phyloP scores from a whole-genome alignment of 2,888 invertebrate species.

The Cecidostiba fungosa region DNA sequence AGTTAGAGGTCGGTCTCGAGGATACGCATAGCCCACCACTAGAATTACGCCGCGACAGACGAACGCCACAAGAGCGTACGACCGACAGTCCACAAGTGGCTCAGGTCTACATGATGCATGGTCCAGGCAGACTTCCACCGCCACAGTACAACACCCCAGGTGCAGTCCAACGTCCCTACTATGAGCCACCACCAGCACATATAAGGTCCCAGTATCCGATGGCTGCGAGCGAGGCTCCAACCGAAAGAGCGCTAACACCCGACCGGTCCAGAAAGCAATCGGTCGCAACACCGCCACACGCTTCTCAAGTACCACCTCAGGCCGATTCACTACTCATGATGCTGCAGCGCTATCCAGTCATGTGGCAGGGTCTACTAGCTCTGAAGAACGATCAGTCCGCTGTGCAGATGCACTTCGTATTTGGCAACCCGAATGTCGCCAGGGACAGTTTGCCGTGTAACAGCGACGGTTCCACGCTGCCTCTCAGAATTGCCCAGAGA shows the following conservation, averaged over 20 bases:
- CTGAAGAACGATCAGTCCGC: conserved; percentile 98
- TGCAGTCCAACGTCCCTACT: conserved; percentile 79
- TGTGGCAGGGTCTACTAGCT: conserved; percentile 98
- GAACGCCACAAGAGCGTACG: conserved; percentile 82
- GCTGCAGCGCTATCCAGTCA: conserved; percentile 95
- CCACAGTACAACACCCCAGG: conserved; percentile 75
- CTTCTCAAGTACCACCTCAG: conserved; percentile 88
- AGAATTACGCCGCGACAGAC: conserved; percentile 84
- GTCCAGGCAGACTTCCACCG: conserved; percentile 78
- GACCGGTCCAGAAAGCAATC: conserved; percentile 81
- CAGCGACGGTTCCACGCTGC: conserved; percentile 91
- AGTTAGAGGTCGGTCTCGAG: conserved; percentile 83
- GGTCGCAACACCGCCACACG: conserved; percentile 81
- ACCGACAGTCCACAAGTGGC: conserved; percentile 88
- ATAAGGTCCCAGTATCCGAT: conserved; percentile 78
- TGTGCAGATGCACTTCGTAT: conserved; percentile 99
- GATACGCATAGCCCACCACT: conserved; percentile 87
- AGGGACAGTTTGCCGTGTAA: conserved; percentile 93
- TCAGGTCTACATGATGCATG: conserved; percentile 84
- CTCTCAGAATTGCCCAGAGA: conserved; percentile 96
- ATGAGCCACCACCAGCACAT: conserved; percentile 85
- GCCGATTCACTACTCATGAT: conserved; percentile 91
- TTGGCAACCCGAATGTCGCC: conserved; percentile 95
- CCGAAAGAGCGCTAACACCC: conserved; percentile 81
- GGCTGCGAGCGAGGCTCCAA: conserved; percentile 76